phyloP scores from a whole-genome alignment of 1,140 invertebrate genomes.

The Pararge aegeria region DNA sequence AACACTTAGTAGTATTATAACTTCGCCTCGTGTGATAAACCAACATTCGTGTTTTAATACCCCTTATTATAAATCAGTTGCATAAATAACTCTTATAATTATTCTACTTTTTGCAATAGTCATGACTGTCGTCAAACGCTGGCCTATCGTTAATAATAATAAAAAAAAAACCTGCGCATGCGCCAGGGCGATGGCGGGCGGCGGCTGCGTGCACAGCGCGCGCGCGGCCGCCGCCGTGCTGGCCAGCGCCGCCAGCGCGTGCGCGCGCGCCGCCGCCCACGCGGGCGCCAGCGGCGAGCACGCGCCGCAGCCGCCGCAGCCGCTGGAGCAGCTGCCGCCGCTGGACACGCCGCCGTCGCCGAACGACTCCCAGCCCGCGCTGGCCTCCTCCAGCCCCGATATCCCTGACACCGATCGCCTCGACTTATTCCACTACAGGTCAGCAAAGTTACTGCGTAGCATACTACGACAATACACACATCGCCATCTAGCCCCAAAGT shows the following conservation, averaged over 20 bases:
- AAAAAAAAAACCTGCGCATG: constrained; percentile 85
- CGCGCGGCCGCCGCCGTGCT: constrained; percentile 89
- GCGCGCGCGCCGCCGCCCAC: constrained; percentile 89
- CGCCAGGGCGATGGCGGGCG: constrained; percentile 93
- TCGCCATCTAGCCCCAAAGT: too few relatives aligned
- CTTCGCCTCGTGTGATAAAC: too few relatives aligned
- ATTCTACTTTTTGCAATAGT: too few relatives aligned
- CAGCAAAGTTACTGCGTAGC: too few relatives aligned
- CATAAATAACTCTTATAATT: too few relatives aligned
- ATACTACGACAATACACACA: too few relatives aligned
- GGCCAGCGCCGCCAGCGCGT: constrained; percentile 88
- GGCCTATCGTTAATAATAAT: too few relatives aligned
- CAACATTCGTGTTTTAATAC: too few relatives aligned
- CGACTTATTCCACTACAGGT: too few relatives aligned
- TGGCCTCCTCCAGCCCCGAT: constrained; percentile 43
- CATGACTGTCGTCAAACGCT: too few relatives aligned
- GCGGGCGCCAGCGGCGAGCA: constrained; percentile 76
- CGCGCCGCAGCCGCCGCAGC: constrained; percentile 79
- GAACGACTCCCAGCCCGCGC: constrained; percentile 42
- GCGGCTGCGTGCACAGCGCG: constrained; percentile 93
- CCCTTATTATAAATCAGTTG: too few relatives aligned
- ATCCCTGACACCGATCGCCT: constrained; percentile 53
- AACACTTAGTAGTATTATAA: too few relatives aligned
- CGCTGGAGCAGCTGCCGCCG: constrained; percentile 82
- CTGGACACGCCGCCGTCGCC: constrained; percentile 85